These are phyloP conservation scores for Dendropsophus ebraccatus DNA, from an alignment of 2,113 vertebrate species.

Conservation along the genomic window DNA sequence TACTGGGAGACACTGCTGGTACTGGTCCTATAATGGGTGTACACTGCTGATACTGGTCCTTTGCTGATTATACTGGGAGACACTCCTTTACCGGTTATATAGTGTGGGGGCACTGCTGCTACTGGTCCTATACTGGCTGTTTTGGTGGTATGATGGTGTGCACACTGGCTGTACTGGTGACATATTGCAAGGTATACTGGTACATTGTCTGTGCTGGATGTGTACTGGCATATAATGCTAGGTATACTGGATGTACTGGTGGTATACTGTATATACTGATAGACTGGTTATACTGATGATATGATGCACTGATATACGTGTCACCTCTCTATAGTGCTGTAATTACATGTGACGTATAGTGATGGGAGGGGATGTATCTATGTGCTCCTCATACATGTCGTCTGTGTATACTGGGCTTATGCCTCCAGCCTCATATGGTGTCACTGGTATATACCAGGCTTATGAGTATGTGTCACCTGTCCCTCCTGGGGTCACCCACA, in stretches of 20 bases:
- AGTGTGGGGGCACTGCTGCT: neutral
- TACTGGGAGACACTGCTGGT: neutral
- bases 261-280: neutral
- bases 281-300: neutral
- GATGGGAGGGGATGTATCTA: neutral
- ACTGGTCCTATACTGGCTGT: neutral
- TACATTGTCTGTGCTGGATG: too few relatives aligned
- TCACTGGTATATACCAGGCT: too few relatives aligned
- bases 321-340: too few relatives aligned
- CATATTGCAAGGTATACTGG: neutral
- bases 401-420: neutral
- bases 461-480: neutral
- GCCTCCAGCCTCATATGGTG: too few relatives aligned
- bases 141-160: neutral
- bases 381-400: neutral
- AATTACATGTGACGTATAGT: neutral
- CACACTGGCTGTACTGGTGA: neutral
- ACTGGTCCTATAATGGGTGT: neutral
- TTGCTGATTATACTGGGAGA: neutral
- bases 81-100: neutral
- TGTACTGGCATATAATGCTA: neutral
- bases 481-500: neutral
- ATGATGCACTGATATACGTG: neutral
- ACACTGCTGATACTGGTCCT: neutral
- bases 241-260: neutral